Percentiles rank a stretch among this genome's conserved stretches.
phyloP scores from a whole-genome alignment of 2,888 invertebrate species.

The Lepas anatifera region DNA sequence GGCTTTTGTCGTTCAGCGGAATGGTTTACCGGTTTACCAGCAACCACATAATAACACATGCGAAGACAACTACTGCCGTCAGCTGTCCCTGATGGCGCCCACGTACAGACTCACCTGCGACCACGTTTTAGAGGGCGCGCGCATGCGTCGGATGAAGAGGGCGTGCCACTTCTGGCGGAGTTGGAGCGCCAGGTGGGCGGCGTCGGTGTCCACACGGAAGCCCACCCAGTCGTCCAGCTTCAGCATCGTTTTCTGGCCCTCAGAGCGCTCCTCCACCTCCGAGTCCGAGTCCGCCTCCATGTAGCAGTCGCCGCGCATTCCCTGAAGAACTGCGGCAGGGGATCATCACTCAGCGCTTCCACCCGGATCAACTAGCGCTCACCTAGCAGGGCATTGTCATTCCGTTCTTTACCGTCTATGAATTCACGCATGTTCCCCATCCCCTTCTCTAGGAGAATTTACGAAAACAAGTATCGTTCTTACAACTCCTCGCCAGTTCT shows the following conservation, averaged over 20 bases:
- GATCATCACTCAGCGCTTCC: no score
- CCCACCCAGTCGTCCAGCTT: conserved; percentile 62
- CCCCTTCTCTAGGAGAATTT: no score
- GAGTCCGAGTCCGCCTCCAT: conserved; percentile 28
- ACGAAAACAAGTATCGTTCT: no score
- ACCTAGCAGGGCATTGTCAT: no score
- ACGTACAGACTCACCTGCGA: conserved; percentile 31
- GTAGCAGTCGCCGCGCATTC: conserved; percentile 3
- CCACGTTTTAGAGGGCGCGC: conserved; percentile 37
- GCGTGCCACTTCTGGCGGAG: conserved; percentile 60
- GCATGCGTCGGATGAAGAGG: conserved; percentile 45
- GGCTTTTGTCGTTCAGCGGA: no score
- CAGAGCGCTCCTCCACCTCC: conserved; percentile 31
- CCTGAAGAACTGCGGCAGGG: not conserved
- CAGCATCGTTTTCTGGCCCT: conserved; percentile 40
- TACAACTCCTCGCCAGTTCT: no score
- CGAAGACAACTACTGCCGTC: not conserved
- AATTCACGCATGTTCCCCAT: no score
- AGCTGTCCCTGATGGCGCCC: not conserved
- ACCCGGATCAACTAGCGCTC: no score
- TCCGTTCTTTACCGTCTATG: no score
- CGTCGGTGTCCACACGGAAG: conserved; percentile 53
- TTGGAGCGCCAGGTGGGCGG: conserved; percentile 51
- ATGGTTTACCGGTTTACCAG: no score
- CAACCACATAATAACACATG: not conserved